These are phyloP conservation scores for Onychorhynchus coronatus DNA, from an alignment of 2,113 vertebrate species.

Conservation along the genomic window DNA sequence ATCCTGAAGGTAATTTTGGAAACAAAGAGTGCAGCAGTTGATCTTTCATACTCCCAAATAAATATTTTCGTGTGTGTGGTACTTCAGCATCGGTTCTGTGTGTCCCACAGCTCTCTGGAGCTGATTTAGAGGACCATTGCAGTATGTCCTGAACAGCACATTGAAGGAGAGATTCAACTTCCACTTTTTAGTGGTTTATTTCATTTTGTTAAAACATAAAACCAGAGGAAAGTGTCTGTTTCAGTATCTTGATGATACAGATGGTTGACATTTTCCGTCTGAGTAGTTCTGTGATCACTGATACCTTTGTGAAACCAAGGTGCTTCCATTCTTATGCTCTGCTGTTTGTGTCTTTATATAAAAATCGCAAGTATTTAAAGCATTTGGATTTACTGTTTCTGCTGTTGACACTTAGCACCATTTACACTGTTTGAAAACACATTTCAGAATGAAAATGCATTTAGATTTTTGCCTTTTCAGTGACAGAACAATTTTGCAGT, in stretches of 20 bases:
- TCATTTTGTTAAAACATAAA: neutral
- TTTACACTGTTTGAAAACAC: neutral
- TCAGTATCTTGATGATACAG: neutral
- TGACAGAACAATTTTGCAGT: conserved; percentile 19
- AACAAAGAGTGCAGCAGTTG: neutral
- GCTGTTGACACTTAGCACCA: neutral
- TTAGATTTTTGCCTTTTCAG: conserved; percentile 38
- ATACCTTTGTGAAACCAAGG: neutral
- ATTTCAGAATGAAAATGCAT: conserved; percentile 7
- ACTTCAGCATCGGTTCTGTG: neutral
- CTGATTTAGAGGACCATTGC: neutral
- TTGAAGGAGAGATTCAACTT: neutral
- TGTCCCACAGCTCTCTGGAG: neutral
- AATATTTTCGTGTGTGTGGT: neutral
- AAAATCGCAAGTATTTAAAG: neutral
- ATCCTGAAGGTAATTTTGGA: neutral
- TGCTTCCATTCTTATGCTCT: neutral
- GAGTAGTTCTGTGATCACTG: neutral
- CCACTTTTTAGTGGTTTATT: neutral
- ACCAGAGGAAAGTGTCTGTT: neutral
- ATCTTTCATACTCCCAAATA: neutral
- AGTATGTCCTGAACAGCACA: neutral
- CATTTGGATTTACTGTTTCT: neutral
- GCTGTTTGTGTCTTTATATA: neutral
- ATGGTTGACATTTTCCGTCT: neutral